Percentiles rank a stretch among this genome's conserved stretches.
Conservation (phyloP, 1,140 invertebrate genomes). For the Patella vulgata region DNA sequence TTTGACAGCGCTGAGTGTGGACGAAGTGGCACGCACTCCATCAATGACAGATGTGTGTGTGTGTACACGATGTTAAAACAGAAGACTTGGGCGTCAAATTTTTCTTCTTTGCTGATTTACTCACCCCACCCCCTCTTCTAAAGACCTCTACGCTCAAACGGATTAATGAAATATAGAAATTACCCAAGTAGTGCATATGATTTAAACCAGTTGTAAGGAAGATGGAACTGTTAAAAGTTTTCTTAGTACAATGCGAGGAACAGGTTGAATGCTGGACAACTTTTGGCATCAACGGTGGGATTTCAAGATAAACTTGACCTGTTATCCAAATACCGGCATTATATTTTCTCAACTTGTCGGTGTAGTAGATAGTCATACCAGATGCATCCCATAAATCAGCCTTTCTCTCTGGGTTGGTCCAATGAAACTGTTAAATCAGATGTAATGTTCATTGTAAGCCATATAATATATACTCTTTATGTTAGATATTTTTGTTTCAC, state of each 20-base stretch:
- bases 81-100: too few species aligned
- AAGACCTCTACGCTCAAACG: too few species aligned
- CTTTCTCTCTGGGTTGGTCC: conserved; percentile 36
- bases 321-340: conserved; percentile 34
- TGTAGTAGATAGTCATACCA: conserved; percentile 40
- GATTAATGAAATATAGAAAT: background rate
- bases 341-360: conserved; percentile 30
- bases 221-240: conserved; percentile 7
- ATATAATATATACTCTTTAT: too few species aligned
- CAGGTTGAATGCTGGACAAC: conserved; percentile 11
- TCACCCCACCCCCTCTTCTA: too few species aligned
- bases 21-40: too few species aligned
- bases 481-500: too few species aligned
- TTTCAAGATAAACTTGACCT: conserved; percentile 33
- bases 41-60: too few species aligned
- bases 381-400: conserved; percentile 34
- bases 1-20: too few species aligned
- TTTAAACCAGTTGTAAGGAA: conserved; percentile 17
- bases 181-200: conserved; percentile 31
- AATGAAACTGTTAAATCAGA: conserved; percentile 38
- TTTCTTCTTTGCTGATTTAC: too few species aligned
- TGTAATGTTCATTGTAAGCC: too few species aligned
- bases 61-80: too few species aligned
- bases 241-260: conserved; percentile 16
- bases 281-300: conserved; percentile 20